Conservation (phyloP, 2,113 vertebrate species). For the Zosterops lateralis region DNA sequence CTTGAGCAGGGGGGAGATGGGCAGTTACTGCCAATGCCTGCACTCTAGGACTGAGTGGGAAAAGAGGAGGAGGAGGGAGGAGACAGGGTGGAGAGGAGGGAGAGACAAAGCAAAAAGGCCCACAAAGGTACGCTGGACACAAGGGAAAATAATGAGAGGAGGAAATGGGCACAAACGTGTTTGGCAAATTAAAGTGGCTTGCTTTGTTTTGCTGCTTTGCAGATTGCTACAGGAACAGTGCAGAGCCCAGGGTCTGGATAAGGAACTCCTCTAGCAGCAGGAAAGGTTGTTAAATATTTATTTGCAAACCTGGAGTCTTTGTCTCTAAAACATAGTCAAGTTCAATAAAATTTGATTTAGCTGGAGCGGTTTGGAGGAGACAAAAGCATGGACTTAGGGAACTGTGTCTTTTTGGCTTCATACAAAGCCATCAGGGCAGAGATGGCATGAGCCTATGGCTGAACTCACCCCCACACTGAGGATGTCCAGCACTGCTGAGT, state of each 20-base stretch:
- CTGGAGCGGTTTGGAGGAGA: neutral
- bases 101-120: neutral
- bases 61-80: neutral
- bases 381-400: neutral
- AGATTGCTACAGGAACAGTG: slow-evolving; percentile 48
- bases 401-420: fast-evolving
- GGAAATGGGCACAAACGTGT: neutral
- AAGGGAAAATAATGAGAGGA: neutral
- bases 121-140: fast-evolving
- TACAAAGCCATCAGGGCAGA: neutral
- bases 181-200: slow-evolving; percentile 44
- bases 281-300: slow-evolving; percentile 69
- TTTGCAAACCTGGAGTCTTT: slow-evolving; percentile 69
- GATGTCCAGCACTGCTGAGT: neutral
- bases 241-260: neutral
- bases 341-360: slow-evolving; percentile 64
- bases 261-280: slow-evolving; percentile 52
- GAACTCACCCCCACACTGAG: neutral
- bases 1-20: neutral
- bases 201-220: slow-evolving; percentile 59
- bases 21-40: neutral
- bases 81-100: neutral
- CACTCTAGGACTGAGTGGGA: neutral
- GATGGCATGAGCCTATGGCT: neutral
- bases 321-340: slow-evolving; percentile 40